phyloP scores from a whole-genome alignment of 2,888 invertebrate genomes.

The Charanyca ferruginea region DNA sequence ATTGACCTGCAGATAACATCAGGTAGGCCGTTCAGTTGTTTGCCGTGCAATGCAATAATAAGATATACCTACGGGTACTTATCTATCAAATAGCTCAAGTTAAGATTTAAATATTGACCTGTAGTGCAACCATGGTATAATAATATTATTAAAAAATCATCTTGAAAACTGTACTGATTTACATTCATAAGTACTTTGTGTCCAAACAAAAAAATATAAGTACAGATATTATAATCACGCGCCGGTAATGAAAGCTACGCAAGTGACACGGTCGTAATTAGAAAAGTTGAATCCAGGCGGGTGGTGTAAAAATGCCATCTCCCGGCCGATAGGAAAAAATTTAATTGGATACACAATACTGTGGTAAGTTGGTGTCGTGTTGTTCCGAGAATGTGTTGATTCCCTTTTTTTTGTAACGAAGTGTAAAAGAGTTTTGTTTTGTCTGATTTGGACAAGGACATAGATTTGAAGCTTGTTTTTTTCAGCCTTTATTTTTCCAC shows the following conservation, averaged over 20 bases:
- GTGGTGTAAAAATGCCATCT: conserved; percentile 75
- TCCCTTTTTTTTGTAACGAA: conserved; percentile 14
- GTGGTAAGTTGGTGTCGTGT: conserved; percentile 48
- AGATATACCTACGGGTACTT: no score
- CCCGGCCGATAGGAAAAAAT: conserved; percentile 69
- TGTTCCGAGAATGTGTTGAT: conserved; percentile 13
- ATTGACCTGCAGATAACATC: no score
- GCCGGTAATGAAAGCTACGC: conserved; percentile 57
- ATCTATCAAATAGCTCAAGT: no score
- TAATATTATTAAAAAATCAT: no score
- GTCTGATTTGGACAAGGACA: neutral
- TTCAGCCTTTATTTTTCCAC: no score
- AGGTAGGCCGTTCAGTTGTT: no score
- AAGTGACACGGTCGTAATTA: conserved; percentile 74
- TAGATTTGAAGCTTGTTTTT: no score
- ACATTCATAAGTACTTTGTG: no score
- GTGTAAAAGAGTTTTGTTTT: neutral
- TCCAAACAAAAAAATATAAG: conserved; percentile 10
- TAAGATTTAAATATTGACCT: no score
- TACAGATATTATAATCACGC: conserved; percentile 43
- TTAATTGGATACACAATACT: conserved; percentile 82
- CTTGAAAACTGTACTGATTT: neutral
- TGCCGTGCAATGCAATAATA: no score
- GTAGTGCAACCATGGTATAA: no score
- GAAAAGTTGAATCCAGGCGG: conserved; percentile 75